Conservation (phyloP, 2,888 invertebrate species). For the Sinhomidia bicolor region DNA sequence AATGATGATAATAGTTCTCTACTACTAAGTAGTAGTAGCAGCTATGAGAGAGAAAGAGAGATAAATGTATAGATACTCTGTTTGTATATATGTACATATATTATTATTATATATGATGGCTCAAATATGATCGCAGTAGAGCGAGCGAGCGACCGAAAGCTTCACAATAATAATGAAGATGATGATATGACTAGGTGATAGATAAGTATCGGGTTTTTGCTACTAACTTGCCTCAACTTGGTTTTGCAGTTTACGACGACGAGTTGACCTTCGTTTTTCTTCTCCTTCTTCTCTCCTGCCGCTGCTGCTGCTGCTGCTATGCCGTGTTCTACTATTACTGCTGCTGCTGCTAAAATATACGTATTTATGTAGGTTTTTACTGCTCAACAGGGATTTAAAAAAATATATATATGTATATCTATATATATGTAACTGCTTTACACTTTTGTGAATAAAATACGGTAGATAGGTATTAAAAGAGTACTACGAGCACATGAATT, state of each 20-base stretch:
- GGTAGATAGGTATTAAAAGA: no score
- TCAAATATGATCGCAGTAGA: no score
- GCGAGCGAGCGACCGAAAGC: no score
- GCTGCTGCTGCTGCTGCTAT: conserved; percentile 74
- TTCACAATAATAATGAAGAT: not conserved
- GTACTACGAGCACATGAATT: not conserved
- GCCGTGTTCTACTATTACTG: conserved; percentile 66
- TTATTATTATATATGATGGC: not conserved
- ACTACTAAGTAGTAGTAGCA: not conserved
- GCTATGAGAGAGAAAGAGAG: not conserved
- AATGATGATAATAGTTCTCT: not conserved
- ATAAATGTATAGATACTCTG: no score
- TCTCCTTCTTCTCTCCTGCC: no score
- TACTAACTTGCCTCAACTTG: conserved; percentile 74
- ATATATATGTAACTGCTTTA: no score
- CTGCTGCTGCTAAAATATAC: conserved; percentile 40
- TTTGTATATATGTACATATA: no score
- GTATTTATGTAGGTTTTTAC: no score
- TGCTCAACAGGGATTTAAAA: no score
- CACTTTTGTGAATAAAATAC: no score
- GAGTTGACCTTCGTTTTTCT: conserved; percentile 78
- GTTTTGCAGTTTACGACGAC: conserved; percentile 76
- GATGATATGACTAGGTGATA: conserved; percentile 20
- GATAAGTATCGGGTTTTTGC: conserved; percentile 75
- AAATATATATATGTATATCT: no score